Conservation (phyloP, 2,113 vertebrate genomes). For the Cyprinodon tularosa region DNA sequence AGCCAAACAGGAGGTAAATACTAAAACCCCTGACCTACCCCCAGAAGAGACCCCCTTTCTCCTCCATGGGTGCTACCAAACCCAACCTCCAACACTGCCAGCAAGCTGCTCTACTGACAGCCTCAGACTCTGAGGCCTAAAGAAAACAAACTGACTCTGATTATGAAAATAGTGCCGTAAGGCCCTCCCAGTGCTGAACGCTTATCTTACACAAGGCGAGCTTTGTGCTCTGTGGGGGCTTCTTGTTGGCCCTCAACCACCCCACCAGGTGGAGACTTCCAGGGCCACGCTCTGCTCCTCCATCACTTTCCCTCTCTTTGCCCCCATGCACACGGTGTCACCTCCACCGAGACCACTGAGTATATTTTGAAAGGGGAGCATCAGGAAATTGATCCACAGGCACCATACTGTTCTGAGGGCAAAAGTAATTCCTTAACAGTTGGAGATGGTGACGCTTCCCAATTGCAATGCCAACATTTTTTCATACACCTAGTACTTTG, state of each 20-base stretch:
- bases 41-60: slow-evolving; percentile 50
- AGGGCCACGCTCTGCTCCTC: slow-evolving; percentile 52
- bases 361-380: slow-evolving; percentile 79
- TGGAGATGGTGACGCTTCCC: slow-evolving; percentile 55
- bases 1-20: slow-evolving; percentile 58
- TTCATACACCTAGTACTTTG: background rate
- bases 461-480: slow-evolving; percentile 42
- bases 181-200: slow-evolving; percentile 71
- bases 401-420: slow-evolving; percentile 68
- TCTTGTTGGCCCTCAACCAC: slow-evolving; percentile 56
- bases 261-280: slow-evolving; percentile 76
- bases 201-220: slow-evolving; percentile 81
- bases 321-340: slow-evolving; percentile 40
- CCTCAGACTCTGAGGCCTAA: slow-evolving; percentile 70
- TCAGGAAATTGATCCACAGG: slow-evolving; percentile 79
- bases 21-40: slow-evolving; percentile 58
- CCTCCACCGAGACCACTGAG: slow-evolving; percentile 60
- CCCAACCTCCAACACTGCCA: slow-evolving; percentile 55
- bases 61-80: slow-evolving; percentile 41
- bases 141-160: slow-evolving; percentile 82
- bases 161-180: slow-evolving; percentile 79
- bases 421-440: slow-evolving; percentile 72
- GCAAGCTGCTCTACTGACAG: slow-evolving; percentile 70
- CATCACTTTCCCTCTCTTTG: slow-evolving; percentile 50
- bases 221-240: slow-evolving; percentile 75